These are phyloP conservation scores for Xiphias gladius DNA, from an alignment of 2,113 vertebrate species.

Conservation along the genomic window DNA sequence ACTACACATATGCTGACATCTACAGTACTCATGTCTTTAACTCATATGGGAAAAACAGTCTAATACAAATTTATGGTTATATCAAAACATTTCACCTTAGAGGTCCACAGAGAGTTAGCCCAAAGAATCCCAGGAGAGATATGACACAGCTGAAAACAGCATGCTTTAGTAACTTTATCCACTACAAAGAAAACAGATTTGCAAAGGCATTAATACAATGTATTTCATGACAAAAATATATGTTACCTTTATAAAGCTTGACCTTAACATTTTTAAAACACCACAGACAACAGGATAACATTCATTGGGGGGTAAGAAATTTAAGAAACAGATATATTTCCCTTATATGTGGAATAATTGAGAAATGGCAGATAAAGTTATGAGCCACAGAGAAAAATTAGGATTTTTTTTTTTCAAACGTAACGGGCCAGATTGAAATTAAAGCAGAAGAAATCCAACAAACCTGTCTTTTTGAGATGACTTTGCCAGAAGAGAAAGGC, in stretches of 20 bases:
- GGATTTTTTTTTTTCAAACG: not conserved
- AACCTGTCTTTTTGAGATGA: conserved; percentile 93
- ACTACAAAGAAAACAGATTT: conserved; percentile 84
- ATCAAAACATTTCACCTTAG: conserved; percentile 88
- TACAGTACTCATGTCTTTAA: not conserved
- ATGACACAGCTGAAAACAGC: conserved; percentile 94
- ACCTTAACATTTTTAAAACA: not conserved
- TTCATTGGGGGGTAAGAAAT: not conserved
- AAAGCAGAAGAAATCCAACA: not conserved
- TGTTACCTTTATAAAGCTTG: not conserved
- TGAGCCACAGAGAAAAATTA: not conserved
- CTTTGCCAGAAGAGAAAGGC: conserved; percentile 96
- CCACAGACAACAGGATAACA: not conserved
- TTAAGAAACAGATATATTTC: not conserved
- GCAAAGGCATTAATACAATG: not conserved
- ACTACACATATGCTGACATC: not conserved
- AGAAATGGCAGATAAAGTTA: not conserved
- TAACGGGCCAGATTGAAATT: too few relatives aligned
- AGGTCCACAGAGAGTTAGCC: conserved; percentile 97
- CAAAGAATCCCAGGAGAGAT: conserved; percentile 97
- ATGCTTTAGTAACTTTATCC: conserved; percentile 97
- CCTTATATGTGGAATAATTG: not conserved
- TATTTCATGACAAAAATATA: not conserved
- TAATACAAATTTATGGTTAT: not conserved
- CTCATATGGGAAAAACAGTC: not conserved